Conservation (phyloP, 2,113 vertebrate species). For the Cygnus atratus region DNA sequence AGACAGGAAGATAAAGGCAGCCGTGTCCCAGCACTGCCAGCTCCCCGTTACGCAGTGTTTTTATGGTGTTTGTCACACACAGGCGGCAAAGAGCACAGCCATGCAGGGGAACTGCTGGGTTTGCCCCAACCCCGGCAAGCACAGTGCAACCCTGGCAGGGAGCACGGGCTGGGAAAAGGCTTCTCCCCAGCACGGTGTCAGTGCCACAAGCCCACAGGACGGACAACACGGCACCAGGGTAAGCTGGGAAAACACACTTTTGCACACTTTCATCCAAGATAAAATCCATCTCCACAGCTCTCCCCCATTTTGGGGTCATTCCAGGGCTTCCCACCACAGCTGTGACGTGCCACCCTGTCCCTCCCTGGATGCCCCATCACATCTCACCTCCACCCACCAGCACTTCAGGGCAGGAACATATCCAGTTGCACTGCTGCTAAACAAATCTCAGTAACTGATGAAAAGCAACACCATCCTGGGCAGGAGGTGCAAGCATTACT, state of each 20-base stretch:
- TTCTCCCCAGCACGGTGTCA: not conserved
- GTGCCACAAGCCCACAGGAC: not conserved
- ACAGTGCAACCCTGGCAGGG: accelerated
- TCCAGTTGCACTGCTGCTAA: not conserved
- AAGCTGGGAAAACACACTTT: accelerated
- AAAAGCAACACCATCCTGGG: accelerated
- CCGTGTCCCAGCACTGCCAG: accelerated
- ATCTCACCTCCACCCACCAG: accelerated
- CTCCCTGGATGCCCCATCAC: no score
- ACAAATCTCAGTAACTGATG: not conserved
- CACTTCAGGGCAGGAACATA: not conserved
- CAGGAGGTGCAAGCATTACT: not conserved
- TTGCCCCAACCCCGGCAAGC: accelerated
- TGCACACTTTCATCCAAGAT: not conserved
- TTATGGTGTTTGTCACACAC: accelerated
- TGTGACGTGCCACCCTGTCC: not conserved
- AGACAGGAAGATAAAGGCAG: not conserved
- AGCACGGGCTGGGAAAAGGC: not conserved
- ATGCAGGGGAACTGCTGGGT: accelerated
- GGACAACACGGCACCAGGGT: accelerated
- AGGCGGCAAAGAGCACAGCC: not conserved
- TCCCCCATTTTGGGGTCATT: not conserved
- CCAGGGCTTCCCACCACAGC: not conserved
- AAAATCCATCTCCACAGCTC: not conserved
- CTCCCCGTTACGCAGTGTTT: accelerated